Evolutionary conservation across 2,113 vertebrate species (phyloP).

Genomic region (Pollimyrus isidori): DNA sequence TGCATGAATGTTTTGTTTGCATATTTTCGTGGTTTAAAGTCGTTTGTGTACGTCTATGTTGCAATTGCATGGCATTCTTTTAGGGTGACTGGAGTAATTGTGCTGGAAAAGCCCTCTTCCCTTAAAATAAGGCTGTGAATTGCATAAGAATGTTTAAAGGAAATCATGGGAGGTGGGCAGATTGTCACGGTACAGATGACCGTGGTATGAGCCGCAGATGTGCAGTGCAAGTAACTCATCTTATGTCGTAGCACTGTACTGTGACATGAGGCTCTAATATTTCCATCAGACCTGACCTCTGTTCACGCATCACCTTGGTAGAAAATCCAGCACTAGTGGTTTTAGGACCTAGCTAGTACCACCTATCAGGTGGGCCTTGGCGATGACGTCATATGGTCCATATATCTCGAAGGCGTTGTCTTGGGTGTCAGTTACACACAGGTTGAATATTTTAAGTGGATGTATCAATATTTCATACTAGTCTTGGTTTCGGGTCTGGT

Average conservation of each 20-base stretch:
- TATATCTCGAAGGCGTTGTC: neutral
- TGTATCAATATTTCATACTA: too few relatives aligned
- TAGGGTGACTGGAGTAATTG: neutral
- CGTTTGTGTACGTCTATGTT: neutral
- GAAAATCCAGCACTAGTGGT: neutral
- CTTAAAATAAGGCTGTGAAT: neutral
- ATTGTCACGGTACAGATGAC: neutral
- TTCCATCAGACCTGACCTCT: neutral
- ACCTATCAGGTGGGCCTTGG: neutral
- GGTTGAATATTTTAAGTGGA: too few relatives aligned
- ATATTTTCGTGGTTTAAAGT: neutral
- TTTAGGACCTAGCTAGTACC: neutral
- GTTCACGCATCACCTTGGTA: neutral
- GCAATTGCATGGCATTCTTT: neutral
- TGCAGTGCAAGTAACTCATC: neutral
- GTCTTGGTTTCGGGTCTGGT: too few relatives aligned
- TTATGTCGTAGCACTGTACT: neutral
- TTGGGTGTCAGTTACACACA: too few relatives aligned
- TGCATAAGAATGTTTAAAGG: neutral
- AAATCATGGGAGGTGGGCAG: neutral
- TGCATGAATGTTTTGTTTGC: neutral
- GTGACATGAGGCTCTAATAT: neutral
- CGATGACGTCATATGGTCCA: neutral
- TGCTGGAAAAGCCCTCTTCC: neutral
- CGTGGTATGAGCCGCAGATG: neutral